A percentile compares a stretch with the other conserved stretches of the same genome.
phyloP scores from a whole-genome alignment of 2,888 invertebrate genomes.

The Alloplasta piceator region DNA sequence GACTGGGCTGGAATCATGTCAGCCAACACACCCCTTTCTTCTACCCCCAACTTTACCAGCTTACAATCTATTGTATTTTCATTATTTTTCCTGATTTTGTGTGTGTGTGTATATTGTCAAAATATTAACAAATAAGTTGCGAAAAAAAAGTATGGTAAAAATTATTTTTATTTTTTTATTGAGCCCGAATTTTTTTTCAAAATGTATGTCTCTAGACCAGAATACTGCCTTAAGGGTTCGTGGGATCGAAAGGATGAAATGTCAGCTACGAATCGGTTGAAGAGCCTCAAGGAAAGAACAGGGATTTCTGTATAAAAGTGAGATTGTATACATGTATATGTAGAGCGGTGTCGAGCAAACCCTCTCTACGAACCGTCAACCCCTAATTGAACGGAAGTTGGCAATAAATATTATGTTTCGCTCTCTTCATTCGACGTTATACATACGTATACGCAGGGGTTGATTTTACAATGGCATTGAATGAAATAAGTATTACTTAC shows the following conservation, averaged over 20 bases:
- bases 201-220: neutral
- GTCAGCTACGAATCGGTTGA: constrained; percentile 42
- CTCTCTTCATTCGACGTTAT: constrained; percentile 75
- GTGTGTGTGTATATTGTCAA: too few relatives aligned
- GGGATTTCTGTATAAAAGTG: constrained; percentile 19
- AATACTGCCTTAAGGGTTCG: too few relatives aligned
- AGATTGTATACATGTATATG: constrained; percentile 16
- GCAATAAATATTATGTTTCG: constrained; percentile 82
- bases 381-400: constrained; percentile 83
- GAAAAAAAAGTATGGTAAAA: too few relatives aligned
- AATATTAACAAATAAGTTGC: too few relatives aligned
- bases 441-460: constrained; percentile 67
- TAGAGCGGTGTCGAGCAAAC: constrained; percentile 49
- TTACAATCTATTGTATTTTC: neutral
- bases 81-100: neutral
- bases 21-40: too few relatives aligned
- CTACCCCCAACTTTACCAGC: too few relatives aligned
- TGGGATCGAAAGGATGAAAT: constrained; percentile 39
- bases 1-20: too few relatives aligned
- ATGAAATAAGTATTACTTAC: constrained; percentile 71
- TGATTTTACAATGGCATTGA: constrained; percentile 64
- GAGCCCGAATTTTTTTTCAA: too few relatives aligned
- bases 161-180: too few relatives aligned
- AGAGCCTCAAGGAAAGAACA: constrained; percentile 34
- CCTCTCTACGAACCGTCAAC: constrained; percentile 73